phyloP scores from a whole-genome alignment of 2,113 vertebrate genomes.

The Mesitornis unicolor region DNA sequence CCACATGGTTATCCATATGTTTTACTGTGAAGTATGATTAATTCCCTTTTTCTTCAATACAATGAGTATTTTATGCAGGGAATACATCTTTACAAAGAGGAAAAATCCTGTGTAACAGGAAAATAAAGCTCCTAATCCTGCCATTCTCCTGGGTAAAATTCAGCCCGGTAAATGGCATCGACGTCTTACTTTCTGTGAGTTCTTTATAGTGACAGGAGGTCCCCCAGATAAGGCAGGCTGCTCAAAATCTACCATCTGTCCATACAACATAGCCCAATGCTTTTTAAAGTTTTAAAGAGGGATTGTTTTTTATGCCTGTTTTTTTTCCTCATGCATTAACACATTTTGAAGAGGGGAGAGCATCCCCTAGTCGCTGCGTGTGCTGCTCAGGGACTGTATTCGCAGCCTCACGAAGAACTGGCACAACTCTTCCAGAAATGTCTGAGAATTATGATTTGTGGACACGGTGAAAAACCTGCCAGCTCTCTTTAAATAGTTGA shows the following conservation, averaged over 20 bases:
- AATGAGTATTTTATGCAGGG: not conserved
- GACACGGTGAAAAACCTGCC: not conserved
- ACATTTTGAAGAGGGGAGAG: not conserved
- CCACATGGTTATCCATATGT: slow-evolving; percentile 25
- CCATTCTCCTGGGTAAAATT: not conserved
- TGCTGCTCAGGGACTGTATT: not conserved
- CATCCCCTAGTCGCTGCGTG: not conserved
- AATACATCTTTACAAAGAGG: not conserved
- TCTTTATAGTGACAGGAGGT: not conserved
- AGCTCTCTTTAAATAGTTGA: not conserved
- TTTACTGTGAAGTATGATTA: not conserved
- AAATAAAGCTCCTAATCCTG: slow-evolving; percentile 15
- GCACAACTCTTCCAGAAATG: not conserved
- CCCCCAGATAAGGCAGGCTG: not conserved
- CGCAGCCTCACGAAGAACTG: not conserved
- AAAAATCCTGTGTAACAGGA: not conserved
- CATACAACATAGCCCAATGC: not conserved
- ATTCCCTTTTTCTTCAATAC: not conserved
- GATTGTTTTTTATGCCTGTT: not conserved
- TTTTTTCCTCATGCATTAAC: not conserved
- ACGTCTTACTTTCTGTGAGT: not conserved
- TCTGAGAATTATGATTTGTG: not conserved
- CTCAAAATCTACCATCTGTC: not conserved
- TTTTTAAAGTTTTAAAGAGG: not conserved
- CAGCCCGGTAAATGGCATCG: not conserved